Evolutionary conservation across 2,888 invertebrate species (phyloP), one percentile per base, ranked within the genome.

Genomic region (Asteroscopus sphinx): DNA sequence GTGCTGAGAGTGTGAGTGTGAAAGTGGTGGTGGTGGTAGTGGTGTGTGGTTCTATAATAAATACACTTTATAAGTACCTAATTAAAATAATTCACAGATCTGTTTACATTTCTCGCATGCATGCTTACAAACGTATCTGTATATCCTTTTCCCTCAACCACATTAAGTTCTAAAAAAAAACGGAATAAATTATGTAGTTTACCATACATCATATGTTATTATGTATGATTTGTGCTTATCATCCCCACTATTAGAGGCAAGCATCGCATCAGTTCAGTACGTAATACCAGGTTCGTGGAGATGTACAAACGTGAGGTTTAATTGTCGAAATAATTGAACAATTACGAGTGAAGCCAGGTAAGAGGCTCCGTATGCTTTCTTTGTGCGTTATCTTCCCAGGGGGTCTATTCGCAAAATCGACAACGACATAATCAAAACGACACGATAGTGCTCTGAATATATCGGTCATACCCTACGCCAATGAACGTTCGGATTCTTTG

Each of bases 271-370:
- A 46, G 11, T 35, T 40, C 21, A 13, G 39, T 36, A 33, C 11
- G 21, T 66, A 76, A 73, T 69, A 21, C 52, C 33, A 54, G 66
- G 65, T 52, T 59, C 53, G 12, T 51, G 16, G 21, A 46, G 32
- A 56, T 37, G 26, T 49, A 62, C 53, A 42, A 36, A 46, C 37
- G 41, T 55, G 30, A 37, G 21, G 46, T 66, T 54, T 74, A 76
- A 76, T 76, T 76, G 60, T 63, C 15, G 58, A 37, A 33, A 54
- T 68, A 60, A 76, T 68, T 72, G 68, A 59, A 60, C 70, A 63
- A 67, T 72, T 71, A 67, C 16, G 6, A 40, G 21, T 32, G 21
- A 12, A 36, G 12, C 12, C 5, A 6, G 11, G 16, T 17, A 15
- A 32, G 21, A 12, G 48, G 61, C n/a, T 48, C 67, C 49, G 72